These are phyloP conservation scores for Neomorphus geoffroyi DNA, from an alignment of 2,797 vertebrate species.

Conservation along the genomic window DNA sequence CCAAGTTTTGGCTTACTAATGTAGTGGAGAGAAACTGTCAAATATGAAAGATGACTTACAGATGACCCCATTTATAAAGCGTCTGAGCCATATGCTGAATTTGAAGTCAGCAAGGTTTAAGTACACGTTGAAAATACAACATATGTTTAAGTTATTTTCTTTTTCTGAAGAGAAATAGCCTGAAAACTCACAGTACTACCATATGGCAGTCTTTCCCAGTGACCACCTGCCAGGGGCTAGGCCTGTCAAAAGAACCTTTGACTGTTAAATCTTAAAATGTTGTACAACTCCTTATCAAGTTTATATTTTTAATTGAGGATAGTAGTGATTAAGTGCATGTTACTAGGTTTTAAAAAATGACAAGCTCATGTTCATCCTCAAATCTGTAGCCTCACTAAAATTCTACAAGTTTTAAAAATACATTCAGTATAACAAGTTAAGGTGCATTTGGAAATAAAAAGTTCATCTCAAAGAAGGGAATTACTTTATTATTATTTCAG, in stretches of 20 bases:
- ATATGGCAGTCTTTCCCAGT: background rate
- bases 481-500: slow-evolving; percentile 56
- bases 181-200: background rate
- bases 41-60: background rate
- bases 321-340: background rate
- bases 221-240: background rate
- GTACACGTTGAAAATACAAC: background rate
- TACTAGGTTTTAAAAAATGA: background rate
- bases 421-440: background rate
- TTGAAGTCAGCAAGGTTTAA: background rate
- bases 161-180: background rate
- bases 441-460: background rate
- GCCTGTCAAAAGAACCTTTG: background rate
- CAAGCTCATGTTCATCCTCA: background rate
- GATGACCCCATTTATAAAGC: background rate
- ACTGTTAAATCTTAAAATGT: background rate
- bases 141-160: background rate
- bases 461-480: background rate
- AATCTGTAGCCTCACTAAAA: background rate
- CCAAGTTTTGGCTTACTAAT: background rate
- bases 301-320: background rate
- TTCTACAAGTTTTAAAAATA: background rate
- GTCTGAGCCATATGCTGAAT: background rate
- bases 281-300: background rate
- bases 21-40: background rate